Conservation (phyloP, 2,113 vertebrate genomes). For the Pluvialis apricaria region DNA sequence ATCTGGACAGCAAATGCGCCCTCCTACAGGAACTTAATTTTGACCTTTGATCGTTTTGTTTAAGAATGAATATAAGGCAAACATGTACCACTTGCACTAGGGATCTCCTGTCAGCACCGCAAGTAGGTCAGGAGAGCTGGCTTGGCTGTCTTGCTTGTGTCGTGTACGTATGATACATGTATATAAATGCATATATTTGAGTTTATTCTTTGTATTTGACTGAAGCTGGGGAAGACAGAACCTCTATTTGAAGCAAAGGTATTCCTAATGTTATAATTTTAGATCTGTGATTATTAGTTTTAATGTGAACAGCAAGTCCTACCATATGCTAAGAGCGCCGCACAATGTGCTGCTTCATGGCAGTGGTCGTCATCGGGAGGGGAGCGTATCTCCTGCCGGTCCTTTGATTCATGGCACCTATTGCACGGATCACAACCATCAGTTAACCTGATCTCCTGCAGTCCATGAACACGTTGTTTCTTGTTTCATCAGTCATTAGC, state of each 20-base stretch:
- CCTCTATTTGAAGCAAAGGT: not conserved
- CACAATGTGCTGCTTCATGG: not conserved
- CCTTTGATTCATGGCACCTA: fast-evolving
- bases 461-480: not conserved
- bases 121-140: not conserved
- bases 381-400: fast-evolving
- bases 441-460: not conserved
- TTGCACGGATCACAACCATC: not conserved
- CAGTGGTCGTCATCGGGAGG: fast-evolving
- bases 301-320: fast-evolving
- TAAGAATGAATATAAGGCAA: not conserved
- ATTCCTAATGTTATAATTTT: fast-evolving
- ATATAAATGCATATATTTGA: not conserved
- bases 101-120: not conserved
- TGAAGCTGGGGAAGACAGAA: not conserved
- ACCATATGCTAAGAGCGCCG: not conserved
- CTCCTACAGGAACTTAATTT: not conserved
- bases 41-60: not conserved
- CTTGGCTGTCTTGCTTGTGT: not conserved
- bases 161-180: fast-evolving
- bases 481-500: not conserved
- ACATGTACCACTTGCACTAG: not conserved
- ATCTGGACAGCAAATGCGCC: conserved; percentile 67
- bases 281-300: not conserved
- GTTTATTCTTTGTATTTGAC: not conserved